Base-by-base conservation (phyloP, 2,888 invertebrate species). In the Aleiodes leptofemur region DNA sequence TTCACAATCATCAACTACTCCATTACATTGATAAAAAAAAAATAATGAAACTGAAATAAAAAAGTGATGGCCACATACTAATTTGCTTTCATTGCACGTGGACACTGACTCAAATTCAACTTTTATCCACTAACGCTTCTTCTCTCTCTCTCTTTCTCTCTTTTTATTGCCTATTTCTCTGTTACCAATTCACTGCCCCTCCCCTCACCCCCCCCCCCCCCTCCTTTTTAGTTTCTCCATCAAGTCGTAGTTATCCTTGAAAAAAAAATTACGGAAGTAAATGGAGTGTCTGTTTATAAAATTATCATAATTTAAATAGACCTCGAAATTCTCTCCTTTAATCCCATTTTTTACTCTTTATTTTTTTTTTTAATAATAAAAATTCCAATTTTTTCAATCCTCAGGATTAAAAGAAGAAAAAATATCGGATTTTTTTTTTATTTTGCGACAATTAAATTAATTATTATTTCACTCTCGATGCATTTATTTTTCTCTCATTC, bases 11-110 rank as follows among this genome's bases (percentile, higher is more conserved):
- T 23, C 23, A 23, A 23, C 23, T 2, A 23, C 23, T 23, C 23
- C 23, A 23, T 23, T 23, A 1, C 56, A 31, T 31, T 59, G 14
- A 34, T 23, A 1, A 43, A 43, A 56, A 55, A 69, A 72, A 61
- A 66, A 64, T 59, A 56, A 57, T 57, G 48, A 73, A 48, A 43
- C 55, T 29, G 31, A 48, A 50, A 51, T 71, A 48, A 14, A 38
- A 23, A 57, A 48, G 16, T 59, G 70, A 70, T 70, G 70, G 29
- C 48, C n/a, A 34, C 57, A 70, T 50, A 43, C 74, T 74, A 61
- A 75, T 75, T 75, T 57, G 61, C 29, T 75, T 75, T 72, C 75
- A 56, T 57, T 71, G 71, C 75, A 75, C 72, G 75, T 75, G 75
- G 68, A 55, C 61, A 55, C 31, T 53, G 31, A 34, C 56, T 59